Evolutionary conservation across 2,888 invertebrate genomes (phyloP).

Genomic region (Zhuqinia jingwanae): DNA sequence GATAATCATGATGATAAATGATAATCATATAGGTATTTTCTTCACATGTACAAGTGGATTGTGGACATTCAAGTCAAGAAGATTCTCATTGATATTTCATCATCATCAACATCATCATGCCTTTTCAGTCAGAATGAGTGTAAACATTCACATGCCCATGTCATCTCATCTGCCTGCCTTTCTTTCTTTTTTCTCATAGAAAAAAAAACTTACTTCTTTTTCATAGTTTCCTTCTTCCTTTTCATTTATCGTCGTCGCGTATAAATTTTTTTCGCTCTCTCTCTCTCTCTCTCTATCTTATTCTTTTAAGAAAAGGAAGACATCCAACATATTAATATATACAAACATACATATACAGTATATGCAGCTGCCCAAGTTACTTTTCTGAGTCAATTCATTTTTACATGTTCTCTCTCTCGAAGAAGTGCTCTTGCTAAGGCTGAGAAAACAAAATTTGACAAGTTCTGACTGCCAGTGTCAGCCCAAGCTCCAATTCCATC

Average conservation of each 20-base stretch:
- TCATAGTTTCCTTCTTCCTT: neutral
- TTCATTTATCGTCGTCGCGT: neutral
- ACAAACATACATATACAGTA: neutral
- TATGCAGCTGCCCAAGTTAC: constrained; percentile 8
- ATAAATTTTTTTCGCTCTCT: neutral
- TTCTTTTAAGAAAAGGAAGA: too few relatives aligned
- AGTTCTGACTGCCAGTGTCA: constrained; percentile 44
- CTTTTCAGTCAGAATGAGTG: constrained; percentile 40
- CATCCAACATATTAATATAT: neutral
- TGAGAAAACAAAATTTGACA: constrained; percentile 60
- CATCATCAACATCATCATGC: neutral
- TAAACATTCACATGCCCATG: constrained; percentile 59
- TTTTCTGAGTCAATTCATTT: constrained; percentile 52
- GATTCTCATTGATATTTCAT: constrained; percentile 45
- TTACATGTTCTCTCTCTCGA: neutral
- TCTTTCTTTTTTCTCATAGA: neutral
- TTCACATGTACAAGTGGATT: too few relatives aligned
- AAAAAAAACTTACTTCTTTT: constrained; percentile 44
- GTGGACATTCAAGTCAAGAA: constrained; percentile 24
- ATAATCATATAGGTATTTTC: too few relatives aligned
- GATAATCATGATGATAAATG: too few relatives aligned
- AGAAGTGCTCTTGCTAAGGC: constrained; percentile 28
- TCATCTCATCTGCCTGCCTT: constrained; percentile 21
- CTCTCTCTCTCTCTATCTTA: neutral
- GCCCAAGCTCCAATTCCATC: neutral